Conservation (phyloP, 2,888 invertebrate species). For the Disparrhopalites patrizii region DNA sequence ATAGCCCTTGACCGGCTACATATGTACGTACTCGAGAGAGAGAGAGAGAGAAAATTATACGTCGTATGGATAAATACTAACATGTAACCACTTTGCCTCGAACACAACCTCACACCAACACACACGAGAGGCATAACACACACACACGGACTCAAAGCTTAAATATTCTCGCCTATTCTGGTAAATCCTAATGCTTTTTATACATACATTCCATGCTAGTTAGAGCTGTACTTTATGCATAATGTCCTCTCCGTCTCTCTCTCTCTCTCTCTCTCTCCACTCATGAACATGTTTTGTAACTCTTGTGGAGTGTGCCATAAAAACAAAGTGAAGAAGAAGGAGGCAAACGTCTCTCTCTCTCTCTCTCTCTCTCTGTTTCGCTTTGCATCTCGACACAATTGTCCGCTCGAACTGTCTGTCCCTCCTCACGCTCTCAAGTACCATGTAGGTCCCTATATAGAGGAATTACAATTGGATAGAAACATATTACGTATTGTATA, state of each 20-base stretch:
- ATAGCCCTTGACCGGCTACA: no score
- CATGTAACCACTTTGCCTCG: no score
- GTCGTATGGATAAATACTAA: no score
- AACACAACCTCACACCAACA: no score
- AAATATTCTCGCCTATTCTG: background rate
- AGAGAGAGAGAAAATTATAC: no score
- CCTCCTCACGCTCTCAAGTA: background rate
- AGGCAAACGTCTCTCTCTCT: no score
- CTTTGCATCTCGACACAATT: constrained; percentile 25
- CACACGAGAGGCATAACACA: background rate
- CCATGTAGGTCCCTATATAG: no score
- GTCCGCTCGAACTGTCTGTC: constrained; percentile 19
- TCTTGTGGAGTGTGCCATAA: constrained; percentile 29
- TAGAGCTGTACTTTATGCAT: constrained; percentile 20
- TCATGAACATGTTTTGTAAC: constrained; percentile 20
- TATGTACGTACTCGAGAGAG: no score
- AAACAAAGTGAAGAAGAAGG: constrained; percentile 24
- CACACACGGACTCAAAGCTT: background rate
- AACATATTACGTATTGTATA: no score
- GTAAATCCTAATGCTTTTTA: background rate
- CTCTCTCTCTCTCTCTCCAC: constrained; percentile 5
- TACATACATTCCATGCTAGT: constrained; percentile 24
- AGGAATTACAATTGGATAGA: no score
- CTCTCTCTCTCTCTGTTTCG: no score
- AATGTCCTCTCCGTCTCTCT: constrained; percentile 23